A percentile compares a stretch with the other conserved stretches of the same genome.
Evolutionary conservation across 2,113 vertebrate genomes (phyloP).

Genomic region (Pandion haliaetus): DNA sequence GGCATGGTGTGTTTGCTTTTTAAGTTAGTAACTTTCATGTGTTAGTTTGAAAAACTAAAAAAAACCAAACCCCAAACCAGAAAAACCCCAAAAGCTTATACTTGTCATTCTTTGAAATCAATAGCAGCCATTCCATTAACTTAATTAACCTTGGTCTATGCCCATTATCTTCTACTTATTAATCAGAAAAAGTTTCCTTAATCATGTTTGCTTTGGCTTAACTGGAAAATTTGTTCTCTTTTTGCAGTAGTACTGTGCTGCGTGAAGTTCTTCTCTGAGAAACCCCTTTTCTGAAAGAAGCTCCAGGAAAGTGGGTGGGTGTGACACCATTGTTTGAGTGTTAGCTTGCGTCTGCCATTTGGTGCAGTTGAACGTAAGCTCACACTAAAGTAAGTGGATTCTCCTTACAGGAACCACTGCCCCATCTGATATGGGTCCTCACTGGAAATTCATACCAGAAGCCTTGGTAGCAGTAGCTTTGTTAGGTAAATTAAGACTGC

Average conservation of each 20-base stretch:
- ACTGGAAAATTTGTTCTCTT: neutral
- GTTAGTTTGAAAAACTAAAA: neutral
- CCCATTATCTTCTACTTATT: neutral
- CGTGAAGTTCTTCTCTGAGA: accelerated
- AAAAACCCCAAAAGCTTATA: neutral
- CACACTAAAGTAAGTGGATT: accelerated
- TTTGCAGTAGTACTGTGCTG: neutral
- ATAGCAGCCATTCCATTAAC: neutral
- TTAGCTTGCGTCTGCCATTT: neutral
- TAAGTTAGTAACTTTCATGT: neutral
- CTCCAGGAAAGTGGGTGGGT: neutral
- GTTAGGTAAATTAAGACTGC: too few species aligned
- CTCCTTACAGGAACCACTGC: neutral
- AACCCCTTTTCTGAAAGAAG: neutral
- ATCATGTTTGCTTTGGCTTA: neutral
- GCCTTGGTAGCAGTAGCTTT: neutral
- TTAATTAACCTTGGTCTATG: neutral
- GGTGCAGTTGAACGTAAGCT: neutral
- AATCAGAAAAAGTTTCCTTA: neutral
- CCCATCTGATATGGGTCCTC: neutral
- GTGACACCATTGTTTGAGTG: accelerated
- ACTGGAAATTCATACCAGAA: neutral
- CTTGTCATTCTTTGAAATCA: neutral
- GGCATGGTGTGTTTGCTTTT: neutral
- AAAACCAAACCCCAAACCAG: too few species aligned